phyloP scores from a whole-genome alignment of 1,140 invertebrate genomes.

The Steinernema feltiae region DNA sequence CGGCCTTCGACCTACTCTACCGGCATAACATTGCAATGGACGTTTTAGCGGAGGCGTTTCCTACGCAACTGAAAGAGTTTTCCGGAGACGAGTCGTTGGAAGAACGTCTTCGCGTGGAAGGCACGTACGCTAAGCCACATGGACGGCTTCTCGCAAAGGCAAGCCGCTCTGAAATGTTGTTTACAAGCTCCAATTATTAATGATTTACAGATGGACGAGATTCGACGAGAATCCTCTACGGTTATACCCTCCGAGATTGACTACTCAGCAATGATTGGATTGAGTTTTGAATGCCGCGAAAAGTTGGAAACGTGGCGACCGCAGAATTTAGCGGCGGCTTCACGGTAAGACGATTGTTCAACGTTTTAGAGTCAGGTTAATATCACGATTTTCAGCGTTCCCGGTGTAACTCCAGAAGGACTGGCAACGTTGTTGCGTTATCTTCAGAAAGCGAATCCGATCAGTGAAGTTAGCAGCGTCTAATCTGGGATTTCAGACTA shows the following conservation, averaged over 20 bases:
- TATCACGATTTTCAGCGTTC: constrained; percentile 27
- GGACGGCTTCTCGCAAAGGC: constrained; percentile 29
- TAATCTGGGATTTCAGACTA: too few species aligned
- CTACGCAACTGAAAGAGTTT: constrained; percentile 23
- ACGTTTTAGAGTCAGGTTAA: neutral
- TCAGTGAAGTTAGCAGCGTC: too few species aligned
- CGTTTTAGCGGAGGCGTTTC: neutral
- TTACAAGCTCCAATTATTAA: neutral
- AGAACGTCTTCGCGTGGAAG: constrained; percentile 33
- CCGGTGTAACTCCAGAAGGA: constrained; percentile 48
- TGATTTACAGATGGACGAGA: constrained; percentile 41
- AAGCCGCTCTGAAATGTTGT: constrained; percentile 21
- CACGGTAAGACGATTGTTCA: constrained; percentile 19
- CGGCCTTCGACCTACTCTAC: constrained; percentile 24
- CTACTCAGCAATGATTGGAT: constrained; percentile 28
- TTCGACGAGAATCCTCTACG: constrained; percentile 37
- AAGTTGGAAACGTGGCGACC: constrained; percentile 38
- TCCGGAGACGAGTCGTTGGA: constrained; percentile 14
- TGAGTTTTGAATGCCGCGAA: constrained; percentile 42
- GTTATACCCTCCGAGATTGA: constrained; percentile 41
- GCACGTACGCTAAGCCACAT: constrained; percentile 32
- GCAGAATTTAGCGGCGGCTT: constrained; percentile 45
- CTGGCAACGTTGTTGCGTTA: constrained; percentile 39
- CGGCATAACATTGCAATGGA: constrained; percentile 26
- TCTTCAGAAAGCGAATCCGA: constrained; percentile 13